phyloP scores from a whole-genome alignment of 1,140 invertebrate genomes.

The Wiebesia pumilae region DNA sequence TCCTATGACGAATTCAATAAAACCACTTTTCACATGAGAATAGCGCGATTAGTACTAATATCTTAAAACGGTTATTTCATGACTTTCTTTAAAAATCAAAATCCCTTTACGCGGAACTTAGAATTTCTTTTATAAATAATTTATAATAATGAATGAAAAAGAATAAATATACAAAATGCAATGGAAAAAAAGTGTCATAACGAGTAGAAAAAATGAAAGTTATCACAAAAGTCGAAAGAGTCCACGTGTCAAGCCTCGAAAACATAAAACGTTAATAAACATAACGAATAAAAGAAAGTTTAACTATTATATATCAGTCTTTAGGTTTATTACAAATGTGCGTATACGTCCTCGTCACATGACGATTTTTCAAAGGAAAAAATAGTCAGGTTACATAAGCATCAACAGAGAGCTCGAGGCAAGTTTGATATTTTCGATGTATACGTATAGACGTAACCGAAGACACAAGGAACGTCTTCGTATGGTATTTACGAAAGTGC shows the following conservation, averaged over 20 bases:
- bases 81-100: no score
- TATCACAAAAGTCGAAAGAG: neutral
- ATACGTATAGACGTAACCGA: neutral
- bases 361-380: neutral
- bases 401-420: neutral
- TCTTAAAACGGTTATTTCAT: no score
- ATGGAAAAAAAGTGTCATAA: no score
- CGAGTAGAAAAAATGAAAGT: no score
- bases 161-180: no score
- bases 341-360: neutral
- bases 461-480: neutral
- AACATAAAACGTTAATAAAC: neutral
- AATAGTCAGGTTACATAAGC: neutral
- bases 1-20: no score
- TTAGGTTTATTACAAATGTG: neutral
- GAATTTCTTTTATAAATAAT: no score
- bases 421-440: neutral
- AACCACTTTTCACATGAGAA: no score
- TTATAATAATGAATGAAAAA: no score
- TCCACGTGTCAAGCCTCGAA: neutral
- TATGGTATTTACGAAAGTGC: neutral
- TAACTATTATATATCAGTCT: neutral
- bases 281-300: constrained; percentile 4
- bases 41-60: no score
- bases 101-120: no score